Evolutionary conservation across 2,888 invertebrate species (phyloP), one percentile per base, ranked within the genome.

Genomic region (Zeuzera pyrina): DNA sequence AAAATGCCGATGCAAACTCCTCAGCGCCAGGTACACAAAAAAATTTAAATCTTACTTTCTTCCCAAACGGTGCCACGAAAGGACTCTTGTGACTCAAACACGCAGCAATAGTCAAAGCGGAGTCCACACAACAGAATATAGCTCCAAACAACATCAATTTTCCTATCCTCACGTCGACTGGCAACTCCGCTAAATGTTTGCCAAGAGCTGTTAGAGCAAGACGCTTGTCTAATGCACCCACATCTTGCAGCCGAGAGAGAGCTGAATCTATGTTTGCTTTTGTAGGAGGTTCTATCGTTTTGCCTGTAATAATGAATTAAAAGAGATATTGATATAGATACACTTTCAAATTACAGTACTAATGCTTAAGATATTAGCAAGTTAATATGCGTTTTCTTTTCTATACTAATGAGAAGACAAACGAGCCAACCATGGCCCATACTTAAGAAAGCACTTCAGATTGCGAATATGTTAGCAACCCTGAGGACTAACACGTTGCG

Each of bases 61-160:
- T 91, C 11, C 88, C 90, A 54, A 92, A 90, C 0, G 93, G 92
- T 24, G 89, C 84, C 0, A 90, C 86, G 58, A 94, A 93, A 0
- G 93, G 93, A 30, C 88, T 90, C 58, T 92, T 93, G 55, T 91
- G 89, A 47, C 92, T 92, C 22, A 94, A 72, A 63, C 90, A 91
- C 1, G 93, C 93, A 0, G 93, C 96, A 60, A 98, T 93, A 2
- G 96, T 97, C 2, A 97, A 79, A 0, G 96, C 91, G 0, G 97
- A 94, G 73, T 97, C 95, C 16, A 97, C 86, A 61, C 97, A 97
- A 46, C 92, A 91, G 62, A 98, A 93, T 39, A 97, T 93, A 7
- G 97, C 92, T 0, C 97, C 95, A 52, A 93, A 94, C 4, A 98
- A 68, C 85, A 98, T 92, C 42, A 97, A 85, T 59, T 97, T 95